Conservation (phyloP, 2,113 vertebrate species). For the Passer montanus region DNA sequence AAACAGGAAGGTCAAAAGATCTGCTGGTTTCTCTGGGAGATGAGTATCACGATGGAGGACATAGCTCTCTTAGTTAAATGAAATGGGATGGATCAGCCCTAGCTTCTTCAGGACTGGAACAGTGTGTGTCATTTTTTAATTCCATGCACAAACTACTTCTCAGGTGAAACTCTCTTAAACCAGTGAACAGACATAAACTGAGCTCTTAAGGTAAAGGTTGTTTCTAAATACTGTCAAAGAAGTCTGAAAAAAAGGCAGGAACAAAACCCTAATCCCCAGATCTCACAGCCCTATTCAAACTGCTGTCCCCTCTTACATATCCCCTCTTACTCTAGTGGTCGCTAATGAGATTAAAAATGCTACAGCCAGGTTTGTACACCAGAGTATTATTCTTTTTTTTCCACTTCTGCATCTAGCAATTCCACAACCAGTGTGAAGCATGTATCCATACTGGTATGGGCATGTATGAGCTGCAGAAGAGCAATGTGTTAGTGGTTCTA, state of each 20-base stretch:
- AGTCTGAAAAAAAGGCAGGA: background rate
- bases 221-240: background rate
- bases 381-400: background rate
- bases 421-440: background rate
- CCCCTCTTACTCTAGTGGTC: background rate
- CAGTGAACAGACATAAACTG: background rate
- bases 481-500: background rate
- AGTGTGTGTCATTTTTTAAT: background rate
- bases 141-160: background rate
- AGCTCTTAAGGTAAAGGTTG: background rate
- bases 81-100: background rate
- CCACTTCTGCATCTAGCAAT: background rate
- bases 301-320: background rate
- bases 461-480: background rate
- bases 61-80: background rate
- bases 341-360: background rate
- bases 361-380: background rate
- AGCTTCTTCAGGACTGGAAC: background rate
- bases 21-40: background rate
- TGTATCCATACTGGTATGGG: background rate
- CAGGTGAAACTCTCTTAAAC: background rate
- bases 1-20: constrained; percentile 2
- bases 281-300: background rate
- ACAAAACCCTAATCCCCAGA: background rate
- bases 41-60: background rate